phyloP scores from a whole-genome alignment of 2,113 vertebrate genomes.

The Mesoclemmys tuberculata region DNA sequence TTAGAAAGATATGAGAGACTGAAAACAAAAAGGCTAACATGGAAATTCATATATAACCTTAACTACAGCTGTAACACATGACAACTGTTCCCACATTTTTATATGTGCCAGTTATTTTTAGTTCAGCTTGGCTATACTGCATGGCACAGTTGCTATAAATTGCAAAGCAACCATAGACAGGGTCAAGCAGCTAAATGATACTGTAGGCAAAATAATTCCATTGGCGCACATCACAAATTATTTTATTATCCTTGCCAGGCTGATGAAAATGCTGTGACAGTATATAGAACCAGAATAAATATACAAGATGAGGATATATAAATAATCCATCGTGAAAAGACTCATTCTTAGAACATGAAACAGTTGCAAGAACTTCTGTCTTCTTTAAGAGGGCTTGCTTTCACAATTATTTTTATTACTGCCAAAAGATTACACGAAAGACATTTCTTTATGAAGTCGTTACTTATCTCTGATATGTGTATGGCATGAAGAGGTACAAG shows the following conservation, averaged over 20 bases:
- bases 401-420: not conserved
- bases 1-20: not conserved
- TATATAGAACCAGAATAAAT: slow-evolving; percentile 12
- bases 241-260: not conserved
- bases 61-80: not conserved
- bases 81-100: not conserved
- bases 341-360: slow-evolving; percentile 12
- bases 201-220: not conserved
- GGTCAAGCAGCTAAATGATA: not conserved
- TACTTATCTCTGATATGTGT: not conserved
- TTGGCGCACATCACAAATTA: not conserved
- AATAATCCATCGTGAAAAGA: not conserved
- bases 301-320: not conserved
- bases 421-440: not conserved
- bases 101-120: not conserved
- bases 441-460: not conserved
- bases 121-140: not conserved
- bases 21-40: not conserved
- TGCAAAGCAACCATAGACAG: not conserved
- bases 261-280: not conserved
- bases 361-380: not conserved
- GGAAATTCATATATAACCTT: not conserved
- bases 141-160: not conserved
- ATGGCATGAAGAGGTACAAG: not conserved
- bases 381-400: not conserved